A percentile compares a stretch with the other conserved stretches of the same genome.
phyloP scores from a whole-genome alignment of 2,113 vertebrate genomes.

The Odontesthes bonariensis region DNA sequence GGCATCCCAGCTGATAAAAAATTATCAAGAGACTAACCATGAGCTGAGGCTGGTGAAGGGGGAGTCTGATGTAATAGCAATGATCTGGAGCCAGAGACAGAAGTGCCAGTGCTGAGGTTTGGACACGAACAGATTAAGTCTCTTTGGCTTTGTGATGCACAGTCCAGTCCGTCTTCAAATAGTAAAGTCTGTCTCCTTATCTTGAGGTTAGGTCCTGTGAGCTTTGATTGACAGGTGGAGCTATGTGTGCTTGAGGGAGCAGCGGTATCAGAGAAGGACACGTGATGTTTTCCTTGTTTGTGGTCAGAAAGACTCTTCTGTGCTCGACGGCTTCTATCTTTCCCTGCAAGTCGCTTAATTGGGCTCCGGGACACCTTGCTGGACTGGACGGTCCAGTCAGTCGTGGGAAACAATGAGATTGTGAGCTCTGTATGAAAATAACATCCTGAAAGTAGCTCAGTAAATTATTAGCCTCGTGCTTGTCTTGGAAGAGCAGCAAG shows the following conservation, averaged over 20 bases:
- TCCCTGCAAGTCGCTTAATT: conserved; percentile 90
- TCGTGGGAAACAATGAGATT: not conserved
- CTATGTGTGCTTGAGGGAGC: conserved; percentile 26
- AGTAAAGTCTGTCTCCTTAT: conserved; percentile 66
- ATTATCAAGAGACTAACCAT: conserved; percentile 38
- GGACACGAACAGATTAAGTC: conserved; percentile 41
- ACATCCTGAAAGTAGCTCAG: not conserved
- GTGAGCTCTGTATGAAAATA: not conserved
- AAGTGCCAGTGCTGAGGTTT: conserved; percentile 37
- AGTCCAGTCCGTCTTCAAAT: conserved; percentile 53
- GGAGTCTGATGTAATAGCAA: conserved; percentile 36
- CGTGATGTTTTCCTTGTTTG: conserved; percentile 23
- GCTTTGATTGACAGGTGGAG: conserved; percentile 37
- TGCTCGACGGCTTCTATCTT: conserved; percentile 85
- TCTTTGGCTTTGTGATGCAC: conserved; percentile 13
- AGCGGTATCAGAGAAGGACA: conserved; percentile 20
- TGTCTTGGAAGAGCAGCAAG: conserved; percentile 4
- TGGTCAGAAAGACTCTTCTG: conserved; percentile 51
- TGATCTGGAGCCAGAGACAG: conserved; percentile 46
- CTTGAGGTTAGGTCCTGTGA: conserved; percentile 27
- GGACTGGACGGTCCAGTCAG: conserved; percentile 76
- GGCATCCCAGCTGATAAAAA: not conserved
- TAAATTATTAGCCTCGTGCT: not conserved
- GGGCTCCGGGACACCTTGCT: conserved; percentile 93
- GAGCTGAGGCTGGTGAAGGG: conserved; percentile 21